phyloP scores from a whole-genome alignment of 2,888 invertebrate species.

The Mesoligia furuncula region DNA sequence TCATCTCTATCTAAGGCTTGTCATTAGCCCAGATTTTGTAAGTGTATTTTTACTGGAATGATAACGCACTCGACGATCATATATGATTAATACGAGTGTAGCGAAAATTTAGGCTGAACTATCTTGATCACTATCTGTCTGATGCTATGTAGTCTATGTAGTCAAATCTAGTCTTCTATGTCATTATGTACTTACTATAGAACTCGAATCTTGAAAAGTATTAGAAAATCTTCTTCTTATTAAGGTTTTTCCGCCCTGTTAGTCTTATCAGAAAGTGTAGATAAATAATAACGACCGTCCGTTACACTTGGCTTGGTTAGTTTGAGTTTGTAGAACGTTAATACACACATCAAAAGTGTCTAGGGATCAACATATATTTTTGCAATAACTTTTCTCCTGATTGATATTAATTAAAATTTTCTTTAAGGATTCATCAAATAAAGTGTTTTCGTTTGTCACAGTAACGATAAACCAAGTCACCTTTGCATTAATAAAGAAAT shows the following conservation, averaged over 20 bases:
- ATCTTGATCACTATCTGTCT: not conserved
- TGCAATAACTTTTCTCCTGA: too few relatives aligned
- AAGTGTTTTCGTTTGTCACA: too few relatives aligned
- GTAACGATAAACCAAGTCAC: too few relatives aligned
- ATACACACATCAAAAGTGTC: too few relatives aligned
- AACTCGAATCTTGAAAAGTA: not conserved
- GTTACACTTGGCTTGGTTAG: constrained; percentile 3
- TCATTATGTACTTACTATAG: not conserved
- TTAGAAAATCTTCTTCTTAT: not conserved
- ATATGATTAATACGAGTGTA: not conserved
- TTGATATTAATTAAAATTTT: too few relatives aligned
- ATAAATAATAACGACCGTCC: constrained; percentile 9
- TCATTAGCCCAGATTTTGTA: constrained; percentile 35
- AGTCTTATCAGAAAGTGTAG: constrained; percentile 12
- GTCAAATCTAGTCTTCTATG: not conserved
- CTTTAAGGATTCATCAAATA: too few relatives aligned
- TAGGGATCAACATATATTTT: too few relatives aligned
- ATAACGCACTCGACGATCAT: not conserved
- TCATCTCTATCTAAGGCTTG: constrained; percentile 9
- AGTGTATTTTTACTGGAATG: constrained; percentile 13
- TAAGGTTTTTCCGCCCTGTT: constrained; percentile 6
- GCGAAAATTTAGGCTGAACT: not conserved
- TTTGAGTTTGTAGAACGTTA: not conserved
- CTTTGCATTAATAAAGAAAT: too few relatives aligned
- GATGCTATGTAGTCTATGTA: not conserved